These are phyloP conservation scores for Eulithis testata DNA, from an alignment of 2,888 invertebrate species.

Conservation along the genomic window DNA sequence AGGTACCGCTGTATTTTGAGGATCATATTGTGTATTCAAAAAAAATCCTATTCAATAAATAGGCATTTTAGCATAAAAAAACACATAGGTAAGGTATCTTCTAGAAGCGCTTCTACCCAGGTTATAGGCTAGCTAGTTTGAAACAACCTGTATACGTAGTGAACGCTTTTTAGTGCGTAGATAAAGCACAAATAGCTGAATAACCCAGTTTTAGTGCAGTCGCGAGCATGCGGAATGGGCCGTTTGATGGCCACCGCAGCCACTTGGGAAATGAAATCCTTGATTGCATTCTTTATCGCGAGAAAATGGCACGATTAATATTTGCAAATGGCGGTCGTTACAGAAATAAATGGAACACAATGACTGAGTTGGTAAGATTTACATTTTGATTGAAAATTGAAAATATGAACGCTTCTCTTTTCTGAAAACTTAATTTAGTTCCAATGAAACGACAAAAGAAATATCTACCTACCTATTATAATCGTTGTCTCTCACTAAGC, in stretches of 20 bases:
- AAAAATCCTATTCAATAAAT: too few relatives aligned
- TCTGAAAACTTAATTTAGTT: too few relatives aligned
- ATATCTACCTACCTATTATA: too few relatives aligned
- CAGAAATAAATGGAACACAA: constrained; percentile 2
- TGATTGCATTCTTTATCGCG: constrained; percentile 23
- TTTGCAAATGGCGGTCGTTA: constrained; percentile 15
- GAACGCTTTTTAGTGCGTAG: constrained; percentile 5
- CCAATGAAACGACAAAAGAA: too few relatives aligned
- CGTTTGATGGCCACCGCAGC: constrained; percentile 7
- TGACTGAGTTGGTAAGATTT: neutral
- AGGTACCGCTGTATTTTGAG: constrained; percentile 1
- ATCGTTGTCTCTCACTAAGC: too few relatives aligned
- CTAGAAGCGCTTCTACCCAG: too few relatives aligned
- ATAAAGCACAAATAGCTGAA: constrained; percentile 13
- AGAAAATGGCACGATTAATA: constrained; percentile 18
- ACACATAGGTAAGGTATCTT: too few relatives aligned
- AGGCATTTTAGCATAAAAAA: too few relatives aligned
- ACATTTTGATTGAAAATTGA: too few relatives aligned
- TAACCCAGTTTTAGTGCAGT: constrained; percentile 15
- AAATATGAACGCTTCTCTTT: too few relatives aligned
- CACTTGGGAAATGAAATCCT: constrained; percentile 21
- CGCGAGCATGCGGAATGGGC: constrained; percentile 1
- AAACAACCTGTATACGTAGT: neutral
- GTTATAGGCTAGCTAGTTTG: too few relatives aligned
- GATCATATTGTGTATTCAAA: constrained; percentile 1